These are phyloP conservation scores for Pristionchus fissidentatus DNA, from an alignment of 2,888 invertebrate genomes.

Conservation along the genomic window DNA sequence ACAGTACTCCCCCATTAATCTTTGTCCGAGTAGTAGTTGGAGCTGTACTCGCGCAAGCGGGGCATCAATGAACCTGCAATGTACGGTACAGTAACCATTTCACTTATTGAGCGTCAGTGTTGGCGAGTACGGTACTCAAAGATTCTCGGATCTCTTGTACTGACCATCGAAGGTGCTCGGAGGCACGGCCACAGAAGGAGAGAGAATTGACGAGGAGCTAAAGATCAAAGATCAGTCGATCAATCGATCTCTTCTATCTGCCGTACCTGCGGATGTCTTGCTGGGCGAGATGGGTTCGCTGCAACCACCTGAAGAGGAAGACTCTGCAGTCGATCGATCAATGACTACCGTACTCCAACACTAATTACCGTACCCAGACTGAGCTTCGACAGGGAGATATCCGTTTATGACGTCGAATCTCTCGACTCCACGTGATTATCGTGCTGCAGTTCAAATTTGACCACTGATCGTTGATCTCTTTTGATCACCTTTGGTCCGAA, in stretches of 20 bases:
- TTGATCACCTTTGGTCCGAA: slow-evolving; percentile 26
- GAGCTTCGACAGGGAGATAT: neutral
- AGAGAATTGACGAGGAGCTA: neutral
- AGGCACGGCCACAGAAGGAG: neutral
- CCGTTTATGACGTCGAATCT: neutral
- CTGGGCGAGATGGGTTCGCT: neutral
- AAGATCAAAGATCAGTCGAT: neutral
- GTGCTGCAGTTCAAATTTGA: too few relatives aligned
- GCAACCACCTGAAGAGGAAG: neutral
- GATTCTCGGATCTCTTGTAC: too few relatives aligned
- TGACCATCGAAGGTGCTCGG: neutral
- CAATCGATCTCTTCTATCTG: neutral
- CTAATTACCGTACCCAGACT: neutral
- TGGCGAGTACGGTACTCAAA: too few relatives aligned
- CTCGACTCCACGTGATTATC: neutral
- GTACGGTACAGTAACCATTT: neutral
- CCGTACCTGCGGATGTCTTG: neutral
- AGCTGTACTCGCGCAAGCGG: slow-evolving; percentile 21
- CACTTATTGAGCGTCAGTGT: too few relatives aligned
- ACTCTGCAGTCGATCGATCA: neutral
- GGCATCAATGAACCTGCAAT: slow-evolving; percentile 15
- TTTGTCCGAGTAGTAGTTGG: slow-evolving; percentile 32
- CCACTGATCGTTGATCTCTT: too few relatives aligned
- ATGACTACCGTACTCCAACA: neutral
- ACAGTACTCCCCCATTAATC: neutral